Base-by-base conservation (phyloP, 2,888 invertebrate genomes). In the Sclerodermus sp. region DNA sequence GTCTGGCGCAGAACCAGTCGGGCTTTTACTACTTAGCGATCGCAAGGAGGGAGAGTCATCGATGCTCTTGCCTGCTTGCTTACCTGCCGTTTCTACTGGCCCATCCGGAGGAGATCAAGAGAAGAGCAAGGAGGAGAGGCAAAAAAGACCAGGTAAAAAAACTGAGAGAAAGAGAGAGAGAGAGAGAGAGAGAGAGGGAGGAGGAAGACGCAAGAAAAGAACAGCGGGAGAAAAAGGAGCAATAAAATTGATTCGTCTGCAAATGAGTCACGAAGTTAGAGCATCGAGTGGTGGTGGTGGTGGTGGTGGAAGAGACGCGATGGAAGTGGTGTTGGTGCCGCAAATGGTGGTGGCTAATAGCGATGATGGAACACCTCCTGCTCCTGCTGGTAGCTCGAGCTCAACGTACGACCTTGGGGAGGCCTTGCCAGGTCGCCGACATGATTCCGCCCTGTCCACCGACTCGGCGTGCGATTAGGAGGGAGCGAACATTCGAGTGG, bases 391-490 rank as follows among this genome's bases (percentile, higher is more conserved):
- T 51, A 57, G 56, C 55, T 62, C 56, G 65, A 68, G 73, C 76
- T 76, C 73, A 76, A 74, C 68, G 74, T 70, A 74, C 76, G 76
- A 67, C 77, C 77, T 77, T 77, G 76, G 70, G 60, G 71, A 68
- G 75, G 68, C 76, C 76, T 76, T 74, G 76, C 71, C 70, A 72
- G 76, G 76, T 77, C 75, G 67, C 72, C 71, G 74, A 76, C 76
- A 71, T 73, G 72, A 70, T 69, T 71, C 68, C 61, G 63, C 64
- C 62, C 60, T 65, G 58, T 61, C 57, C 61, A 48, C 52, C 54
- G 50, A 13, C 55, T 47, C 46, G 45, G 16, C n/a, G 37, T 32
- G 52, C 55, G 56, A 58, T 58, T 62, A 55, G 60, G 36, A 53
- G 57, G 51, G 48, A 49, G 44, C 40, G 44, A 41, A 44, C 4